Base-by-base conservation (phyloP, 2,797 vertebrate genomes). In the Malurus leucopterus region DNA sequence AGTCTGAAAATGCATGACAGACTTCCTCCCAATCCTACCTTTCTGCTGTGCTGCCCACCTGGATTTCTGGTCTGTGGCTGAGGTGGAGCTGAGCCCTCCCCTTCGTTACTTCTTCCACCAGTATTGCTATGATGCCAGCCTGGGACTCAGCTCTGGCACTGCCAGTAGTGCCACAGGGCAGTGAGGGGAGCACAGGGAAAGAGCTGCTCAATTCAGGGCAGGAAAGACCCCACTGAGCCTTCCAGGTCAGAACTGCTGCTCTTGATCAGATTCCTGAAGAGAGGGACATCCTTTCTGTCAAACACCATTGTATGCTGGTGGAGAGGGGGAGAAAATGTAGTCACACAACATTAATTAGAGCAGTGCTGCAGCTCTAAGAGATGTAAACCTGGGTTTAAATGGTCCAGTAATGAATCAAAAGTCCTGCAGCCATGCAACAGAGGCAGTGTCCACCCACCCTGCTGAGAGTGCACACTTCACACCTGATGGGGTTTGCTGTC, bases 61-160 rank as follows among this genome's bases (percentile, higher is more conserved):
- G 72, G 40, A 51, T 54, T 74, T 84, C 67, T 74, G 55, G 3
- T 69, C 47, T 30, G 43, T 1, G 2, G 24, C 47, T 5, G 20
- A 50, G 24, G 44, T 5, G 57, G 36, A 75, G n/a, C 61, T 76
- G 55, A 79, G 36, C 57, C 36, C 8, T 68, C 40, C 9, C 4
- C 15, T 77, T 64, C 2, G 0, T 13, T 21, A 13, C 16, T n/a
- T 29, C 12, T 17, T 15, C n/a, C 26, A 8, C 15, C 43, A 15
- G 4, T 4, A 1, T 8, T 32, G 17, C 54, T 54, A 63, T 1
- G 2, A 34, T 62, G 50, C n/a, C 54, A 40, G 0, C 1, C 10
- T 5, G 14, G 17, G 29, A 26, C 20, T 78, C 5, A 2, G 40
- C 15, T 61, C 30, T 64, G 19, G 23, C 12, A 22, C 54, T 86